phyloP scores from a whole-genome alignment of 1,140 invertebrate species.

The Venustaconcha ellipsiformis region DNA sequence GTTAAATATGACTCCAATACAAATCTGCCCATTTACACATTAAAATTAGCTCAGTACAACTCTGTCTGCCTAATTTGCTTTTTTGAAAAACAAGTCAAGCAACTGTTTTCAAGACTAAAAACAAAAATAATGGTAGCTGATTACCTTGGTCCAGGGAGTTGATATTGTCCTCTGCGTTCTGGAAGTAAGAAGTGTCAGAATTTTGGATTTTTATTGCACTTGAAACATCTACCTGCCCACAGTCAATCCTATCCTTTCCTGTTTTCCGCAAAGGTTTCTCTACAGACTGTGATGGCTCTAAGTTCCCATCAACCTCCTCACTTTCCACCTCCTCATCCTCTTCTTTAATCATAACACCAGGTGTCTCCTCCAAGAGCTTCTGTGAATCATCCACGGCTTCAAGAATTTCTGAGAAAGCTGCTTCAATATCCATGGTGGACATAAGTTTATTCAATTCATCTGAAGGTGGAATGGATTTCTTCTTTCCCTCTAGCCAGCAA shows the following conservation, averaged over 20 bases:
- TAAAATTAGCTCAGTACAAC: too few species aligned
- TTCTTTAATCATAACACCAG: not conserved
- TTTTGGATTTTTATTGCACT: not conserved
- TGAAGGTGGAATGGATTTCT: slow-evolving; percentile 30
- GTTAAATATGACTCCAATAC: too few species aligned
- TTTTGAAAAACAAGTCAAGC: too few species aligned
- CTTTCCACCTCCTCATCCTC: not conserved
- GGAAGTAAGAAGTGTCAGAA: not conserved
- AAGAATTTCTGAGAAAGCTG: slow-evolving; percentile 44
- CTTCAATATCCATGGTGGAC: slow-evolving; percentile 44
- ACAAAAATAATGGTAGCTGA: too few species aligned
- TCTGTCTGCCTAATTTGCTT: too few species aligned
- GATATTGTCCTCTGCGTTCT: too few species aligned
- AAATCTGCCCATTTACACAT: too few species aligned
- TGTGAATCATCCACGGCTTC: slow-evolving; percentile 38
- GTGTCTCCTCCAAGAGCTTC: slow-evolving; percentile 11
- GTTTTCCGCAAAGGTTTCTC: not conserved
- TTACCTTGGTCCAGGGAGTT: too few species aligned
- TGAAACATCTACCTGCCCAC: not conserved
- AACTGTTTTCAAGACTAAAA: too few species aligned
- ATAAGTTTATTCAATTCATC: slow-evolving; percentile 30
- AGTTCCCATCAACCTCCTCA: not conserved
- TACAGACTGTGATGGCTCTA: slow-evolving; percentile 3
- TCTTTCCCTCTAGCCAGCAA: slow-evolving; percentile 42
- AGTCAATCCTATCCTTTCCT: not conserved